Base-by-base conservation (phyloP, 2,797 vertebrate genomes). In the Alcedo atthis region DNA sequence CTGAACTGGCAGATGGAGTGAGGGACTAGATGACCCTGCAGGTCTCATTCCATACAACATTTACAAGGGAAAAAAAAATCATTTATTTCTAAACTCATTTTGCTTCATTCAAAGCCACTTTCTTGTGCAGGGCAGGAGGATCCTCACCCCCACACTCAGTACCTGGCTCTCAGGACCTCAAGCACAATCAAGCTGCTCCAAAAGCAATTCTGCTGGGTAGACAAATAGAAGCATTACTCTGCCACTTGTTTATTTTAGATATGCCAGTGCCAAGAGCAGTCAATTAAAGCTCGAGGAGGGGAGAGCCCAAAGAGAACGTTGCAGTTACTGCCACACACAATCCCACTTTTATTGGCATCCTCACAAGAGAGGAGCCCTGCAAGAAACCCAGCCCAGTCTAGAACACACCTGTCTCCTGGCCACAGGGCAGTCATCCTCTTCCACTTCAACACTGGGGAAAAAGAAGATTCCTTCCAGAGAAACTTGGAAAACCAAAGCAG, bases 371-470 rank as follows among this genome's bases (percentile, higher is more conserved):
- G 10, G 54, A 75, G 30, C 17, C 57, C 73, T 77, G 54, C 46
- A 75, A 58, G 55, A 62, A 79, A 75, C 5, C 32, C 22, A 15
- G 5, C 25, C 4, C 3, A 5, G 9, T 55, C 22, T 73, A 0
- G 7, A 76, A 26, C 20, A 33, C 0, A 0, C 66, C 57, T 26
- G 3, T 0, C 2, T 33, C 42, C 11, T 4, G 5, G n/a, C 70
- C 28, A 19, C 18, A 2, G 53, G 13, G 18, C 53, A 54, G 32
- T 11, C 2, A 0, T 57, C 43, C 55, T 57, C 35, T 3, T 26
- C 59, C 45, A 48, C 42, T 46, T 18, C 18, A 54, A 33, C 13
- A 16, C 24, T 3, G 18, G 20, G 37, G 33, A 18, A 48, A 54
- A 90, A 67, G 16, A 54, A 81, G 37, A 54, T 11, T 70, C 35